A percentile compares a stretch with the other conserved stretches of the same genome.
These are phyloP conservation scores for Petrolisthes cinctipes DNA, from an alignment of 2,888 invertebrate species.

Conservation along the genomic window DNA sequence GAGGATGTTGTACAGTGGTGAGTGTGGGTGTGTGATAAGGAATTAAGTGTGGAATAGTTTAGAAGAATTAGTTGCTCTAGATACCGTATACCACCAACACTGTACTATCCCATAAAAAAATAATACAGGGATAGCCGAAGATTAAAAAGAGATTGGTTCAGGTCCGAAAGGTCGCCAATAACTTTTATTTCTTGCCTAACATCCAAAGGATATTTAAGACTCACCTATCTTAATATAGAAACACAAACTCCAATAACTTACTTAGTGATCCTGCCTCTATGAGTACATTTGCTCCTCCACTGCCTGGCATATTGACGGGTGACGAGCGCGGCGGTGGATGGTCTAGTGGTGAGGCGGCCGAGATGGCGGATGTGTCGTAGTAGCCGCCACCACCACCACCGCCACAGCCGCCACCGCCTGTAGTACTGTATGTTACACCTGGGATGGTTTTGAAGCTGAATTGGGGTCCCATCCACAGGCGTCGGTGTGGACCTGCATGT, in stretches of 20 bases:
- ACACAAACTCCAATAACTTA: constrained; percentile 17
- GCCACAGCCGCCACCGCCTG: constrained; percentile 29
- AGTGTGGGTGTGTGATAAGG: too few species aligned
- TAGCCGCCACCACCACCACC: constrained; percentile 19
- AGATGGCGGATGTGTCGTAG: constrained; percentile 17
- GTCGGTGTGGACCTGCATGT: constrained; percentile 92
- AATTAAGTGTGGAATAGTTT: too few species aligned
- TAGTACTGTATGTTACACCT: constrained; percentile 28
- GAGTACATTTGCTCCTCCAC: constrained; percentile 43
- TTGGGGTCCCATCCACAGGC: constrained; percentile 99
- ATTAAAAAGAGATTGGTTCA: too few species aligned
- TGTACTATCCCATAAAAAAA: too few species aligned
- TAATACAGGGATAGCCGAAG: too few species aligned
- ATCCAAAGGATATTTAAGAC: too few species aligned
- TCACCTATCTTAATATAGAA: too few species aligned
- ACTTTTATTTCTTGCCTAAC: too few species aligned
- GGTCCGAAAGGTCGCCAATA: too few species aligned
- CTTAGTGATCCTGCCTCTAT: constrained; percentile 63
- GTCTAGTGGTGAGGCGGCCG: constrained; percentile 22
- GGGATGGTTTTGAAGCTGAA: constrained; percentile 93
- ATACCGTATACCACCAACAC: too few species aligned
- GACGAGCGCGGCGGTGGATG: constrained; percentile 54
- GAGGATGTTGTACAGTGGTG: too few species aligned
- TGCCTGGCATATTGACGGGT: constrained; percentile 63
- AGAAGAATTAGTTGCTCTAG: too few species aligned